Base-by-base conservation (phyloP, 2,797 vertebrate genomes). In the Spinibarbus caldwelli region DNA sequence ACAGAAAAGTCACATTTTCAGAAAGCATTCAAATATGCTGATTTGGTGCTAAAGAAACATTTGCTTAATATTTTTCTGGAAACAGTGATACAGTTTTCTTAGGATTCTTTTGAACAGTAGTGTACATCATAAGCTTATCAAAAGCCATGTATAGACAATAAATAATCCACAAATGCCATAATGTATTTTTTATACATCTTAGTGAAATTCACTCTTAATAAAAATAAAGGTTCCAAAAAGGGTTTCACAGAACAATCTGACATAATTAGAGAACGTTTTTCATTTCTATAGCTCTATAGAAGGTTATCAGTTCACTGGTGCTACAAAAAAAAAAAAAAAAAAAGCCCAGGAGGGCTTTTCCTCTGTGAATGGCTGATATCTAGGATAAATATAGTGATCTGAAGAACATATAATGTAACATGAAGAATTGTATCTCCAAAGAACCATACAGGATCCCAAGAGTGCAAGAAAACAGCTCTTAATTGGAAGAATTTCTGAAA, bases 141-240 rank as follows among this genome's bases (percentile, higher is more conserved):
- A n/a, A n/a, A n/a, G n/a, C n/a, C n/a, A n/a, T n/a, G n/a, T n/a
- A n/a, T n/a, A n/a, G n/a, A n/a, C n/a, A n/a, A n/a, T n/a, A n/a
- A n/a, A n/a, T n/a, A n/a, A n/a, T n/a, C n/a, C n/a, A n/a, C n/a
- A n/a, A n/a, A n/a, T n/a, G n/a, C n/a, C n/a, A n/a, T n/a, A n/a
- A n/a, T n/a, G n/a, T n/a, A n/a, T n/a, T n/a, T n/a, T n/a, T n/a
- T n/a, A n/a, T n/a, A n/a, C n/a, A n/a, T n/a, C n/a, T n/a, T n/a
- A n/a, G n/a, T n/a, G 26, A 64, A 26, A 64, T 57, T 23, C 14
- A 26, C 6, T 64, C 31, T 52, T 23, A 19, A 66, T 66, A 66
- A 66, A 83, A 67, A 64, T 83, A 52, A 83, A 83, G 59, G 21
- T 76, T 64, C 11, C n/a, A 31, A 21, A 34, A 17, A 45, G 21